Base-by-base conservation (phyloP, 1,140 invertebrate genomes). In the Ceratina japonica region DNA sequence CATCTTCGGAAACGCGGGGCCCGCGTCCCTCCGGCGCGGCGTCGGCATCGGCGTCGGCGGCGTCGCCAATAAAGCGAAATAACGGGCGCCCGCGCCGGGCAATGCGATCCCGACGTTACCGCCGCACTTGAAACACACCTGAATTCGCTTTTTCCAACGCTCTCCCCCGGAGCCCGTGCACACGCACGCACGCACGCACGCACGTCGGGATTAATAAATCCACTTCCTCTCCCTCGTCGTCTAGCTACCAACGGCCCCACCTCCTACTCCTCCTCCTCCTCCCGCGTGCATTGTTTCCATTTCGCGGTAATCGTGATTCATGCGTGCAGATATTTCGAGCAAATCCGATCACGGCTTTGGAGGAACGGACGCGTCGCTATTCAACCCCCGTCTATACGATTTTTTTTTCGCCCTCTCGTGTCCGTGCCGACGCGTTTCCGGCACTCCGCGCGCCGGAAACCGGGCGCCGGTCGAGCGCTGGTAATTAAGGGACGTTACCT, bases 401-500 rank as follows among this genome's bases (percentile, higher is more conserved):
- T 63, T 81, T 16, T 49, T 63, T 81, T 4, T 18, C 52, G 3
- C 2, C 24, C 20, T 74, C 51, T 16, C 65, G 49, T 18, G 20
- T 16, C 3, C 20, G 22, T n/a, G 66, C 16, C 0, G 51, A 13
- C 18, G 27, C 59, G 64, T 70, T 76, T 64, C 74, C 59, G 75
- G 22, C 44, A 16, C 7, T 10, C 69, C 49, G 24, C 31, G 15
- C 20, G 2, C 62, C 22, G 68, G 66, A 70, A 70, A 70, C 68
- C 52, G 58, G 62, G 61, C 61, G 73, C 56, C 20, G 58, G 69
- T 78, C 64, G 49, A 79, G 76, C 2, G 66, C 52, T n/a, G 84
- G 77, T 87, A 89, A 89, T 89, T 89, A 84, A 89, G 87, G 37
- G 85, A 79, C 71, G 83, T 84, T 76, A 66, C 66, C 74, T 56